Evolutionary conservation across 2,888 invertebrate genomes (phyloP).

Genomic region (Agriopis aurantiaria): DNA sequence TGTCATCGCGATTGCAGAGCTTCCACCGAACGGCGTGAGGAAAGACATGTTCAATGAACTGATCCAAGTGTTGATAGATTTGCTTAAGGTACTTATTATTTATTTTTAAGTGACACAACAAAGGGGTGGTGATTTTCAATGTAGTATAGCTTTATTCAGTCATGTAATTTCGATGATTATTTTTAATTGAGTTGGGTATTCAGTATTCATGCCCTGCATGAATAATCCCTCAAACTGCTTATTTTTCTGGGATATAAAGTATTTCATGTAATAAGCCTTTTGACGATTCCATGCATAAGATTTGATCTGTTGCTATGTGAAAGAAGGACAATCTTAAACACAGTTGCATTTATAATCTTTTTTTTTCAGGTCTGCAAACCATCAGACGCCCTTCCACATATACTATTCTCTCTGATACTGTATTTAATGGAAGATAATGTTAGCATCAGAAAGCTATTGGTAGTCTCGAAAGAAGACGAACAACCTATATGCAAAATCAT

Average conservation of each 20-base stretch:
- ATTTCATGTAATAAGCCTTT: no score
- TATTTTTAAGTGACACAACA: neutral
- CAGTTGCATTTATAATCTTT: no score
- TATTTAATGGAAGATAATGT: conserved; percentile 56
- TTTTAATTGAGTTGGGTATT: no score
- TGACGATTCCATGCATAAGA: no score
- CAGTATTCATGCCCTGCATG: no score
- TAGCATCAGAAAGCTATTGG: conserved; percentile 52
- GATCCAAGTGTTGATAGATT: conserved; percentile 53
- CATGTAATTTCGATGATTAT: neutral
- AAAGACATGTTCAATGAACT: conserved; percentile 65
- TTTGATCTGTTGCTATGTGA: no score
- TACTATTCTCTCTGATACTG: conserved; percentile 55
- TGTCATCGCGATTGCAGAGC: conserved; percentile 60
- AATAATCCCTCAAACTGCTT: no score
- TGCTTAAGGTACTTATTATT: conserved; percentile 61
- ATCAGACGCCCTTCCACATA: conserved; percentile 46
- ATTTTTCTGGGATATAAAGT: no score
- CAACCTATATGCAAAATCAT: conserved; percentile 56
- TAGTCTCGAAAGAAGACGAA: conserved; percentile 44
- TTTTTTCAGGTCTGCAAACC: conserved; percentile 50
- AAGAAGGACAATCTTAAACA: no score
- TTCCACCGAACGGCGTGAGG: conserved; percentile 65
- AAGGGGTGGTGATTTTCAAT: no score
- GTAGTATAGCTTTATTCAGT: neutral